phyloP scores from a whole-genome alignment of 2,113 vertebrate species.

The Peromyscus maniculatus region DNA sequence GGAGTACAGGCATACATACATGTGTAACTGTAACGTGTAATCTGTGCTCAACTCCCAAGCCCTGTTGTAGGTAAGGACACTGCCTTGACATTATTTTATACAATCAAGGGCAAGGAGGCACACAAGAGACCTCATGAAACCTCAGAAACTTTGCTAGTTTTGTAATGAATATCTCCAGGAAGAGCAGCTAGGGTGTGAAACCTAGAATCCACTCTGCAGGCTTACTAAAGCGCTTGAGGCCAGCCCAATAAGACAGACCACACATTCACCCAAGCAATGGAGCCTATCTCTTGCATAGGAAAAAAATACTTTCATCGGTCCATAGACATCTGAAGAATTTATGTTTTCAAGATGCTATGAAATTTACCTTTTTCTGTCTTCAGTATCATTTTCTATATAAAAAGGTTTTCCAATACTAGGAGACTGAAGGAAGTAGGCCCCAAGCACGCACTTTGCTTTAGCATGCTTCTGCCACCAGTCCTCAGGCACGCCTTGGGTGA shows the following conservation, averaged over 20 bases:
- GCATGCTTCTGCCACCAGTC: background rate
- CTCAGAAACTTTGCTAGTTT: background rate
- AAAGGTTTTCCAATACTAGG: background rate
- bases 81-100: background rate
- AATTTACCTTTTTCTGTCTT: background rate
- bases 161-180: background rate
- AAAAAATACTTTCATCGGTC: background rate
- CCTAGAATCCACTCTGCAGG: background rate
- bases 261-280: background rate
- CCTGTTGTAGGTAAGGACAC: background rate
- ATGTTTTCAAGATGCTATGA: conserved; percentile 43
- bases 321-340: conserved; percentile 10
- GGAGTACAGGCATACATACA: background rate
- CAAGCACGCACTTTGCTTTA: background rate
- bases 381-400: background rate
- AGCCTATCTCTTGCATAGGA: background rate
- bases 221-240: background rate
- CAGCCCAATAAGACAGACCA: background rate
- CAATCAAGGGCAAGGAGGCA: background rate
- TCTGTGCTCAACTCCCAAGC: background rate
- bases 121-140: conserved; percentile 36
- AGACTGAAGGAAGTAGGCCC: background rate
- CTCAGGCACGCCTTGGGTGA: too few relatives aligned
- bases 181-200: background rate
- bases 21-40: background rate